Base-by-base conservation (phyloP, 1,140 invertebrate species). In the Cardiocondyla obscurior region DNA sequence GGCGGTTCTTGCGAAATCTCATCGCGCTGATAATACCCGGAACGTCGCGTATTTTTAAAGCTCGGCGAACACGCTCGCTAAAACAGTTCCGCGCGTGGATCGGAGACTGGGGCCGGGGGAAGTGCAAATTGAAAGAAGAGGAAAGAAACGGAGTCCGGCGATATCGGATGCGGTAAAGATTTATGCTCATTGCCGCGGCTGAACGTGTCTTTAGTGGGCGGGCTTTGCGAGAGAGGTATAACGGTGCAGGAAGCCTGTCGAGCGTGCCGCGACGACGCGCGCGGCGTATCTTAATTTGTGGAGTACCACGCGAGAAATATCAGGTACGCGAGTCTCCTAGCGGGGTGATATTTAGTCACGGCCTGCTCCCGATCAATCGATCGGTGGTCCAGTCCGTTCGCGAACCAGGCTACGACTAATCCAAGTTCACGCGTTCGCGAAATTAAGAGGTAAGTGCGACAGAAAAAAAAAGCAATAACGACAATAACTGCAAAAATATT, bases 251-350 rank as follows among this genome's bases (percentile, higher is more conserved):
- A n/a, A 12, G 14, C 10, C 55, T n/a, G 28, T 28, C n/a, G 39
- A 30, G 39, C 25, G 55, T 39, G 10, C n/a, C 19, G 46, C 46
- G 67, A 10, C 28, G 46, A 53, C 65, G 67, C 67, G 67, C 67
- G 69, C 49, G 51, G 10, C 33, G 22, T 77, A 77, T 53, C 74
- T 77, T 77, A 77, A 77, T 77, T 77, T 77, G 74, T 53, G 22
- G 33, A 44, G 12, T 39, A 30, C 46, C 60, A 46, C 22, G 33
- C 46, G 46, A 69, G 74, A 69, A 79, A 67, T 79, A 79, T 79
- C 51, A 42, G 62, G 22, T 67, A 14, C 22, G 22, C 44, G 2
- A 19, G 33, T 58, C 22, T 39, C 16, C n/a, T 28, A 30, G 14
- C 25, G 19, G 6, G 58, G 57, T 60, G 57, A 19, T 14, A 12